Conservation (phyloP, 2,888 invertebrate genomes). For the Enchytraeus crypticus region DNA sequence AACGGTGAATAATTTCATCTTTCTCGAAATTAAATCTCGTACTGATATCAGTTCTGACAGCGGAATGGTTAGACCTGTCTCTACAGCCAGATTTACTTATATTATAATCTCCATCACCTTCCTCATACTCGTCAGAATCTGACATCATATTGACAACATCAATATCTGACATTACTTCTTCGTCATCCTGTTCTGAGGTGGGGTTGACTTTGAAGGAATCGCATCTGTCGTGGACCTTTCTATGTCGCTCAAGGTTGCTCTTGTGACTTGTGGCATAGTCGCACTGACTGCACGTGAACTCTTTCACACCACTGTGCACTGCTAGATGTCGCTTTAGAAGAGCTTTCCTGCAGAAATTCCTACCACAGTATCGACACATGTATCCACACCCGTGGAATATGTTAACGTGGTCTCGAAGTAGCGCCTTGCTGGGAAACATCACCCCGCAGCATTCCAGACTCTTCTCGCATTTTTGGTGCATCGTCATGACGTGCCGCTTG, state of each 20-base stretch:
- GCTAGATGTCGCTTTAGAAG: slow-evolving; percentile 48
- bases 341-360: slow-evolving; percentile 49
- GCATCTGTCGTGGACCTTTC: slow-evolving; percentile 37
- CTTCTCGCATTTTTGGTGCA: slow-evolving; percentile 44
- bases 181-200: too few relatives aligned
- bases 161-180: too few relatives aligned
- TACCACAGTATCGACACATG: slow-evolving; percentile 44
- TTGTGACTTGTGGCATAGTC: slow-evolving; percentile 50
- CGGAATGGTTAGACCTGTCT: too few relatives aligned
- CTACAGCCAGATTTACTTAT: too few relatives aligned
- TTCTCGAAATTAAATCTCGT: too few relatives aligned
- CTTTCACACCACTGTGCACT: slow-evolving; percentile 50
- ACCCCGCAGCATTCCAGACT: slow-evolving; percentile 45
- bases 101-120: too few relatives aligned
- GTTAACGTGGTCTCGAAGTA: slow-evolving; percentile 45
- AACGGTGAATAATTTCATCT: too few relatives aligned
- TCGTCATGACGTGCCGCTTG: slow-evolving; percentile 47
- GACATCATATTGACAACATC: too few relatives aligned
- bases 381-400: slow-evolving; percentile 47
- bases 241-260: slow-evolving; percentile 49
- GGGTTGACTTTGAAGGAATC: too few relatives aligned
- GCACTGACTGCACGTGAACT: slow-evolving; percentile 47
- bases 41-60: too few relatives aligned
- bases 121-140: too few relatives aligned
- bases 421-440: slow-evolving; percentile 45